phyloP scores from a whole-genome alignment of 2,888 invertebrate species.

The Chloromyia formosa region DNA sequence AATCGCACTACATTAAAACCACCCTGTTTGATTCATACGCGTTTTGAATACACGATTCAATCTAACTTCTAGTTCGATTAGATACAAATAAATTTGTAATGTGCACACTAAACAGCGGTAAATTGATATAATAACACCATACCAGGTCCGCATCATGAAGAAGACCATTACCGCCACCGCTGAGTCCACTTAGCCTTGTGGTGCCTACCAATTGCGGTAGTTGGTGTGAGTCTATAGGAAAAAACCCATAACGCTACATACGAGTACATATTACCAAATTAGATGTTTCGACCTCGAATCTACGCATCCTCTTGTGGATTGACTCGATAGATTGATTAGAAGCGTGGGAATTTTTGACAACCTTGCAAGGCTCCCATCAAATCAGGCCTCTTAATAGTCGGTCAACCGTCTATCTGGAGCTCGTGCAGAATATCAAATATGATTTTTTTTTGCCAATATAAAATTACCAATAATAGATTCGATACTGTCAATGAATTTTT shows the following conservation, averaged over 20 bases:
- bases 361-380: conserved; percentile 3
- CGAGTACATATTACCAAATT: conserved; percentile 4
- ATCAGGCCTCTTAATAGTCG: not conserved
- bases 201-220: not conserved
- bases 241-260: too few species aligned
- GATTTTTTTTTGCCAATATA: conserved; percentile 15
- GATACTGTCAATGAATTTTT: conserved; percentile 18
- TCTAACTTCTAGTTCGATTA: conserved; percentile 18
- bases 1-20: too few species aligned
- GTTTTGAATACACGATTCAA: not conserved
- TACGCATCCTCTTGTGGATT: conserved; percentile 11
- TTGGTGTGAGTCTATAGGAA: not conserved
- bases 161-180: not conserved
- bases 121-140: conserved; percentile 26
- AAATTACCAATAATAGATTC: conserved; percentile 10
- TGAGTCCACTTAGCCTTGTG: not conserved
- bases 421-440: conserved; percentile 30
- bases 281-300: conserved; percentile 17
- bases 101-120: conserved; percentile 25
- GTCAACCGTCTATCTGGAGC: not conserved
- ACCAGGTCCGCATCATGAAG: not conserved
- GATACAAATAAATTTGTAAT: conserved; percentile 21
- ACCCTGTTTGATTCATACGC: too few species aligned
- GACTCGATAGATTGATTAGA: conserved; percentile 17
- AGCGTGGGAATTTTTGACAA: conserved; percentile 39